Evolutionary conservation across 1,140 invertebrate species (phyloP), one percentile per base, ranked within the genome.

Genomic region (Drosophila mayri): DNA sequence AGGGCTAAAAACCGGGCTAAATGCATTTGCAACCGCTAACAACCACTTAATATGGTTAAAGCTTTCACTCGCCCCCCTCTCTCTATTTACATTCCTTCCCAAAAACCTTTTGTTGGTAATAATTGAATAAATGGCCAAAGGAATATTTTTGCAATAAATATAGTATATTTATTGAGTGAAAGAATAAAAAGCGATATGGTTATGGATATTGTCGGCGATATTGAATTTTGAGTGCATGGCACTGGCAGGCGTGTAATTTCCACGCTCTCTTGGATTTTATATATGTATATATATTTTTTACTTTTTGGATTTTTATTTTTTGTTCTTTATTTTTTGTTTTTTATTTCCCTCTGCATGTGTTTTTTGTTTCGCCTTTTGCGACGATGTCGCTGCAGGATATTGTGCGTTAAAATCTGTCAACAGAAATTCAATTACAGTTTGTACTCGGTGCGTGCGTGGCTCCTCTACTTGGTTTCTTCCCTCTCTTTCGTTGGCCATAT

Each of bases 371-470:
- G 50, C 52, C 64, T 63, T 68, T 78, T 50, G 65, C 60, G 73
- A 74, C 84, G 80, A 74, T 83, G 76, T 81, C 59, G 80, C 85
- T 84, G 65, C 73, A 90, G 84, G 84, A 90, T 90, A 84, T 84
- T 88, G 80, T 88, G 81, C 85, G 81, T 84, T 88, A 84, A 88
- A 90, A 88, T 90, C 84, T 88, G 84, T 90, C 84, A 84, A 88
- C 85, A 88, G 84, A 88, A 88, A 90, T 88, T 88, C 84, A 88
- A 88, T 88, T 88, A 88, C 84, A 81, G 64, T 81, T 78, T 83
- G 63, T 65, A 47, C 64, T 62, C 35, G 18, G 43, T 67, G 65
- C 63, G 62, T 38, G 57, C 38, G 57, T 60, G 52, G 44, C 41
- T 25, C 68, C 10, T 59, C 35, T 38, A 50, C 65, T 16, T 30